Base-by-base conservation (phyloP, 1,140 invertebrate genomes). In the Leucophenga varia region DNA sequence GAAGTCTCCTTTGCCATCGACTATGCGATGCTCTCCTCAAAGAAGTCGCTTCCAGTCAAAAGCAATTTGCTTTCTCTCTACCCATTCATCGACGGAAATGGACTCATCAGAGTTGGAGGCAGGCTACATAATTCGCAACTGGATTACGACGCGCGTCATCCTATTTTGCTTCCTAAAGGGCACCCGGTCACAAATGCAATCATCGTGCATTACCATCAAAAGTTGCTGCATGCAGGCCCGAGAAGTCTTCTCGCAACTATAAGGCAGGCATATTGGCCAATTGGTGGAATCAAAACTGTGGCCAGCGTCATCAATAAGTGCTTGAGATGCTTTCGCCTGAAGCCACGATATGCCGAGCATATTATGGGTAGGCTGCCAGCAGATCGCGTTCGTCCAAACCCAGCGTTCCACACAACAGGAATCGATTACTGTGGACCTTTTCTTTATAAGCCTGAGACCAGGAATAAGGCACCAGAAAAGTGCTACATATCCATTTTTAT, bases 31-130 rank as follows among this genome's bases (percentile, higher is more conserved):
- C 52, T 36, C 19, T 14, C 16, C 21, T 36, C 16, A 39, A 47
- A 38, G 2, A 19, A 25, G 19, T 48, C 16, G 16, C 16, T 21
- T 14, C 5, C 13, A 58, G 47, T 22, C 57, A 47, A 20, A 49
- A 59, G 25, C 41, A 61, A 17, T 8, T 38, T 13, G 35, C 49
- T 2, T 43, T 76, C 9, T 64, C 47, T n/a, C n/a, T n/a, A n/a
- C 32, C 71, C 69, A 6, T 75, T 76, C 50, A 7, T 77, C 8
- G 71, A 76, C 41, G 12, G 59, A 6, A 44, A 59, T n/a, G 59
- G 61, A 19, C 8, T 79, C 1, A 42, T 79, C 5, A 52, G 72
- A 48, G 75, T 77, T n/a, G 76, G 75, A 10, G 75, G 78, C 6
- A 45, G 77, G 8, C 44, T 78, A 8, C 8, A 45, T 16, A 43